Evolutionary conservation across 2,888 invertebrate species (phyloP).

Genomic region (Ganaspis brasiliensis): DNA sequence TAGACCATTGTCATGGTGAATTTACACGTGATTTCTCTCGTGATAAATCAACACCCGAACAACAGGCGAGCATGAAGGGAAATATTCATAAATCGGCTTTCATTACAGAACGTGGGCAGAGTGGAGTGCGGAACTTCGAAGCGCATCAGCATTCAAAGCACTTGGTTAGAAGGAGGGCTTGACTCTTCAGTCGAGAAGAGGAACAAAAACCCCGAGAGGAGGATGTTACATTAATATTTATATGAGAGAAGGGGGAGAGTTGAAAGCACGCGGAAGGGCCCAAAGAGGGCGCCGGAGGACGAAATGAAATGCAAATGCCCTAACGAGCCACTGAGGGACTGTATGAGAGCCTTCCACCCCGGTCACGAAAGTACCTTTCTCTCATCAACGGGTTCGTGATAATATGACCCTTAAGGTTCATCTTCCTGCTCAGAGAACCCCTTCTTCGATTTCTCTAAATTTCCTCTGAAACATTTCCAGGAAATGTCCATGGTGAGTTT

Average conservation of each 20-base stretch:
- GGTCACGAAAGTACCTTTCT: constrained; percentile 76
- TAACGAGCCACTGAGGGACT: constrained; percentile 81
- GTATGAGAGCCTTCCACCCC: constrained; percentile 73
- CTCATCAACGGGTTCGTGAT: constrained; percentile 76
- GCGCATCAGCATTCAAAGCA: constrained; percentile 81
- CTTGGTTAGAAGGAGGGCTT: constrained; percentile 68
- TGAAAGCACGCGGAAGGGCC: constrained; percentile 57
- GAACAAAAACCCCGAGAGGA: constrained; percentile 79
- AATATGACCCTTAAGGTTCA: constrained; percentile 58
- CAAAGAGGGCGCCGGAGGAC: constrained; percentile 59
- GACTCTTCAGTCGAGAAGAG: constrained; percentile 68
- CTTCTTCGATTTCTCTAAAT: background rate
- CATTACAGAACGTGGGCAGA: constrained; percentile 73
- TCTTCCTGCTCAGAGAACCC: background rate
- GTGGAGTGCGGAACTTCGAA: constrained; percentile 59
- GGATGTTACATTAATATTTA: constrained; percentile 81
- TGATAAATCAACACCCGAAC: constrained; percentile 61
- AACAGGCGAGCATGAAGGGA: constrained; percentile 57
- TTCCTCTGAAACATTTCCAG: background rate
- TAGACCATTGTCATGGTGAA: background rate
- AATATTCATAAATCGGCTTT: constrained; percentile 75
- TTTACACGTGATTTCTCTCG: constrained; percentile 59
- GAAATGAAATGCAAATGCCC: constrained; percentile 81
- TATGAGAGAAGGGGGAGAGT: constrained; percentile 75
- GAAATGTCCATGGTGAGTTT: background rate